A percentile compares a stretch with the other conserved stretches of the same genome.
Evolutionary conservation across 2,888 invertebrate species (phyloP).

Genomic region (Melikaiella ostensackeni): DNA sequence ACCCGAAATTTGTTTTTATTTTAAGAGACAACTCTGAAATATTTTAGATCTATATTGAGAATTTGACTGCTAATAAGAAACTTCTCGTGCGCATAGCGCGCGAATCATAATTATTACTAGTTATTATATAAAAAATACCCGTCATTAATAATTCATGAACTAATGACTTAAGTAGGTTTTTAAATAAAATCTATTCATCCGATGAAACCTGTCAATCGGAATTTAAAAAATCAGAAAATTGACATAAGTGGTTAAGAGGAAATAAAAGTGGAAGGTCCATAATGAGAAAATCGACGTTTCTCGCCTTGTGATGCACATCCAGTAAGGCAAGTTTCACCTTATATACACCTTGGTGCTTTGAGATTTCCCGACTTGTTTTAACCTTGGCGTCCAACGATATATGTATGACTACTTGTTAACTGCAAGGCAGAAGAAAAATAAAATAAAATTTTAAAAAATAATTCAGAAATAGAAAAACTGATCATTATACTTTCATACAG

Average conservation of each 20-base stretch:
- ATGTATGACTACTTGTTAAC: neutral
- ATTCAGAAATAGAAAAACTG: neutral
- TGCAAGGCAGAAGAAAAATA: neutral
- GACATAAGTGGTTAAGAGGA: neutral
- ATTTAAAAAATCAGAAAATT: neutral
- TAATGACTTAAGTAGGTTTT: neutral
- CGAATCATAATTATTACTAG: too few relatives aligned
- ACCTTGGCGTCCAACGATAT: neutral
- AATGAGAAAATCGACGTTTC: neutral
- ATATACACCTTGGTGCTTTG: neutral
- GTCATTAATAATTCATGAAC: too few relatives aligned
- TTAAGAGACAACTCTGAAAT: too few relatives aligned
- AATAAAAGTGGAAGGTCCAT: neutral
- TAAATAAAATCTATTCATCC: neutral
- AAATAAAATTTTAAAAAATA: neutral
- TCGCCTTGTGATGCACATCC: neutral
- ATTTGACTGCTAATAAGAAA: too few relatives aligned
- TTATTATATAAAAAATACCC: too few relatives aligned
- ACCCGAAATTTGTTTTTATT: too few relatives aligned
- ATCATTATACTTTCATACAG: constrained; percentile 1
- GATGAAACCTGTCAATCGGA: neutral
- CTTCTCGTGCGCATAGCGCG: too few relatives aligned
- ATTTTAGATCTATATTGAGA: too few relatives aligned
- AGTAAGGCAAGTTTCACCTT: constrained; percentile 7
- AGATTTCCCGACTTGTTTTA: neutral